Evolutionary conservation across 2,113 vertebrate genomes (phyloP).

Genomic region (Pedetes capensis): DNA sequence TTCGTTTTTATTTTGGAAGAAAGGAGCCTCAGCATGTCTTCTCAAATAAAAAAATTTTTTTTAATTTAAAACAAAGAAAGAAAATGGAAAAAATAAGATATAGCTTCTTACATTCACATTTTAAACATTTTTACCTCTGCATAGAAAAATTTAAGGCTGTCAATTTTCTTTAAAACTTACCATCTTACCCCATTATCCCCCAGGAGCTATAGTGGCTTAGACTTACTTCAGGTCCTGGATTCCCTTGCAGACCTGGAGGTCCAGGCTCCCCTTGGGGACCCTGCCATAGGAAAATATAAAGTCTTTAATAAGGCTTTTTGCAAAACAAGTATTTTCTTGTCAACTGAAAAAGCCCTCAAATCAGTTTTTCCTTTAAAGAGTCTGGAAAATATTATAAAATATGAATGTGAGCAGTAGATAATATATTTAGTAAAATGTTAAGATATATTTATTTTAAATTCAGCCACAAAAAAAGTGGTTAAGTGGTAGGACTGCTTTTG

Average conservation of each 20-base stretch:
- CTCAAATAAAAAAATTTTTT: no score
- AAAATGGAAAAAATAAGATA: background rate
- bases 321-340: constrained; percentile 55
- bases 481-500: constrained; percentile 84
- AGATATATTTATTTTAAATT: constrained; percentile 18
- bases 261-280: constrained; percentile 96
- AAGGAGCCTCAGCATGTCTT: constrained; percentile 57
- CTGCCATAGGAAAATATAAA: constrained; percentile 81
- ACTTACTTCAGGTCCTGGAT: constrained; percentile 93
- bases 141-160: constrained; percentile 65
- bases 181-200: constrained; percentile 16
- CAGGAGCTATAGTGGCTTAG: background rate
- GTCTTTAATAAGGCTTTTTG: constrained; percentile 54
- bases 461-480: background rate
- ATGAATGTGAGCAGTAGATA: constrained; percentile 12
- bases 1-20: constrained; percentile 81
- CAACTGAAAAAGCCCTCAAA: constrained; percentile 11
- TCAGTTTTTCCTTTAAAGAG: constrained; percentile 33
- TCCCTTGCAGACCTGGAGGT: constrained; percentile 94
- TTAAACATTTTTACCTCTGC: constrained; percentile 34
- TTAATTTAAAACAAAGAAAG: constrained; percentile 3
- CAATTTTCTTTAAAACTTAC: constrained; percentile 58
- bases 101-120: background rate
- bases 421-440: background rate
- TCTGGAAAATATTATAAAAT: background rate